Percentiles rank a stretch among this genome's conserved stretches.
Conservation (phyloP, 2,797 vertebrate genomes). For the Bovichtus variegatus region DNA sequence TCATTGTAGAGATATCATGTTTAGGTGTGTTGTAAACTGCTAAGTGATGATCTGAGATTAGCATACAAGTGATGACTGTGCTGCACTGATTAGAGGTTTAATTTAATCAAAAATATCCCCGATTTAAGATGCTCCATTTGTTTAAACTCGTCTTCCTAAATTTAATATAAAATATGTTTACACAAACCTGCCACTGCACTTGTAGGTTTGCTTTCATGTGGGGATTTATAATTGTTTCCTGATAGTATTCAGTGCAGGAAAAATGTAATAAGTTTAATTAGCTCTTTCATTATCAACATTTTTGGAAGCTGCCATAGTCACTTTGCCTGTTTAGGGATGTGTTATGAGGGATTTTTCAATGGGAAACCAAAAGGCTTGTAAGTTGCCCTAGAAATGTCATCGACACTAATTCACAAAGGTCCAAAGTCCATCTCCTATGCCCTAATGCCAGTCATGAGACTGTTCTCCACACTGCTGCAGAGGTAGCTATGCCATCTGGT, state of each 20-base stretch:
- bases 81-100: slow-evolving; percentile 21
- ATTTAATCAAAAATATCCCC: slow-evolving; percentile 28
- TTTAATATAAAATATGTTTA: background rate
- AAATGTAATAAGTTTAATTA: background rate
- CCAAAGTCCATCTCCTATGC: slow-evolving; percentile 54
- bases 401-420: slow-evolving; percentile 6
- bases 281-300: background rate
- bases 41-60: slow-evolving; percentile 7
- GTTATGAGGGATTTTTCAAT: background rate
- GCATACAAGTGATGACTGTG: slow-evolving; percentile 13
- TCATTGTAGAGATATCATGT: background rate
- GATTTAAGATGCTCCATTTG: background rate
- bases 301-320: background rate
- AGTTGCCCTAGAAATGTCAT: slow-evolving; percentile 19
- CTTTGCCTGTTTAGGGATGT: background rate
- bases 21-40: background rate
- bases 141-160: background rate
- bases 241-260: background rate
- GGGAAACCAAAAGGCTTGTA: background rate
- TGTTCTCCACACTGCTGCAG: background rate
- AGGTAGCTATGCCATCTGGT: slow-evolving; percentile 15
- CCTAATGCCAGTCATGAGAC: slow-evolving; percentile 65
- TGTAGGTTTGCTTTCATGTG: background rate
- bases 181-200: background rate
- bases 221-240: background rate